These are phyloP conservation scores for Cervus canadensis DNA, from an alignment of 2,113 vertebrate genomes.

Conservation along the genomic window DNA sequence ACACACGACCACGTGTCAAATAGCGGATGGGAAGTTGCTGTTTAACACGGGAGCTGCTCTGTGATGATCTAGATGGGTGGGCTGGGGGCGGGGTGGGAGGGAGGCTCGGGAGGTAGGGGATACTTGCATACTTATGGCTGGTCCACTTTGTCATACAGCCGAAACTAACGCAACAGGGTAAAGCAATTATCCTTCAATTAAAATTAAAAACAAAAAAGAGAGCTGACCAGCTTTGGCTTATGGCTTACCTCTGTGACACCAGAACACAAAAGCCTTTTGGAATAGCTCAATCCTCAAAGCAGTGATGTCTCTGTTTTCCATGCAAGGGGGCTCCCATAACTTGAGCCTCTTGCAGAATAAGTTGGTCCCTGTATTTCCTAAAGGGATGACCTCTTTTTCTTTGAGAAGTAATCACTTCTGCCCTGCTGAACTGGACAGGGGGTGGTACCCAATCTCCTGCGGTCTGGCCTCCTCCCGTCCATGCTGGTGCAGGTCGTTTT, in stretches of 20 bases:
- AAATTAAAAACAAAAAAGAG: neutral
- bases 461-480: slow-evolving; percentile 3
- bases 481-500: neutral
- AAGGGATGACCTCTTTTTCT: neutral
- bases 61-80: neutral
- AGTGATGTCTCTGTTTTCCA: neutral
- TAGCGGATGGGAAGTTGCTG: neutral
- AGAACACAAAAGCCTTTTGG: neutral
- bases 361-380: neutral
- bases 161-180: neutral
- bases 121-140: neutral
- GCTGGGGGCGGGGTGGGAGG: neutral
- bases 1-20: neutral
- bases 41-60: neutral
- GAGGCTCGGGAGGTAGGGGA: neutral
- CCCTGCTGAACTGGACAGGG: neutral
- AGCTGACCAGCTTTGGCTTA: neutral
- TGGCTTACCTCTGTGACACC: neutral
- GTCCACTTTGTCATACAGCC: neutral
- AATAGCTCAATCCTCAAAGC: neutral
- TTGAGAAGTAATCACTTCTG: neutral
- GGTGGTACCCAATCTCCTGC: neutral
- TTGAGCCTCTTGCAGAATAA: neutral
- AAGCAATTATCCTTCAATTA: neutral
- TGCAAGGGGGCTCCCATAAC: neutral